Evolutionary conservation across 2,888 invertebrate genomes (phyloP).

Genomic region (Eudemis profundana): DNA sequence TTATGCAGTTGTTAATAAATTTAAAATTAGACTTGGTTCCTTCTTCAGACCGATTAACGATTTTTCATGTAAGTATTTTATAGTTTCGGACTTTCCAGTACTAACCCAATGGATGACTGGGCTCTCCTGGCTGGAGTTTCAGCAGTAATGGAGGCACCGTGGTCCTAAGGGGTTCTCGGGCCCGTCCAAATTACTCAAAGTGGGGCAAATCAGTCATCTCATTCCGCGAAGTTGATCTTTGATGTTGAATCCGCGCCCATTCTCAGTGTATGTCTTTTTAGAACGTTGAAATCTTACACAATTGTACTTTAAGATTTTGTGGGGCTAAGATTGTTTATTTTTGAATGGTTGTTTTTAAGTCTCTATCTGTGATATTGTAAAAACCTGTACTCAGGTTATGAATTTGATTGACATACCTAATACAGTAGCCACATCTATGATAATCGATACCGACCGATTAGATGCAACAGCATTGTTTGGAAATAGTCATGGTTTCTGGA

Average conservation of each 20-base stretch:
- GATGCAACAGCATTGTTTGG: too few relatives aligned
- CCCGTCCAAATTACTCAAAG: constrained; percentile 36
- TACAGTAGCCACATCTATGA: too few relatives aligned
- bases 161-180: constrained; percentile 15
- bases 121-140: background rate
- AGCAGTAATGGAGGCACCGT: constrained; percentile 30
- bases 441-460: too few relatives aligned
- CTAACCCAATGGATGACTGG: background rate
- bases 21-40: too few relatives aligned
- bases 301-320: constrained; percentile 7
- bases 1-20: too few relatives aligned
- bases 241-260: constrained; percentile 14
- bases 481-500: too few relatives aligned
- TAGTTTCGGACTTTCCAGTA: too few relatives aligned
- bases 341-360: background rate
- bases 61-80: too few relatives aligned
- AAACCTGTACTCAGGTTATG: too few relatives aligned
- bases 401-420: too few relatives aligned
- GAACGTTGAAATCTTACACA: constrained; percentile 8
- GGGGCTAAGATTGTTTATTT: background rate
- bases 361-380: too few relatives aligned
- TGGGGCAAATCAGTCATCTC: constrained; percentile 41
- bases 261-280: constrained; percentile 9
- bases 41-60: too few relatives aligned
- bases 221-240: constrained; percentile 36